These are phyloP conservation scores for Rutpela maculata DNA, from an alignment of 2,888 invertebrate species.

Conservation along the genomic window DNA sequence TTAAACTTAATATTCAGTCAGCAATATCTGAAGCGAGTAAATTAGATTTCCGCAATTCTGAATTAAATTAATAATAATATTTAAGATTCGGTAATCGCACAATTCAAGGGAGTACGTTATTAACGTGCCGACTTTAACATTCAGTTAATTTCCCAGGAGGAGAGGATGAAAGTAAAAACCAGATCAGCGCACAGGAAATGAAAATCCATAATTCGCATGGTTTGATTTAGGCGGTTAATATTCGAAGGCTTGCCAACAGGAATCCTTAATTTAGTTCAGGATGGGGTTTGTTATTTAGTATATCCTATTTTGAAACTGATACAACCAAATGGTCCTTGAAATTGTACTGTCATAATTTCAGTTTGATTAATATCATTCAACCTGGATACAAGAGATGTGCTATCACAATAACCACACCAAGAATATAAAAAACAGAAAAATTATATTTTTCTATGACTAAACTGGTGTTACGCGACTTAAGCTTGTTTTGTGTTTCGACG, in stretches of 20 bases:
- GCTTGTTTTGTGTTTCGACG: too few species aligned
- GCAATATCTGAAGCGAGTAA: constrained; percentile 14
- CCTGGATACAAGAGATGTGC: not conserved
- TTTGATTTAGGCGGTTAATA: constrained; percentile 62
- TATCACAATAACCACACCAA: not conserved
- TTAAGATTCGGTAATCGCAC: constrained; percentile 41
- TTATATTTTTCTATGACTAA: too few species aligned
- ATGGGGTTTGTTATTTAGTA: constrained; percentile 25
- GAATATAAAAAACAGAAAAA: too few species aligned
- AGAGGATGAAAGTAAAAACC: constrained; percentile 65
- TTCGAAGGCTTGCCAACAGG: constrained; percentile 40
- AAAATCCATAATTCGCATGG: constrained; percentile 68
- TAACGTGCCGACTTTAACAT: constrained; percentile 34
- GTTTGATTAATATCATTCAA: not conserved
- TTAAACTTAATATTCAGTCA: constrained; percentile 27
- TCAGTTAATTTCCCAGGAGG: constrained; percentile 64
- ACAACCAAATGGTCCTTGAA: constrained; percentile 1
- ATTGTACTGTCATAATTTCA: constrained; percentile 7
- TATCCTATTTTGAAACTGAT: constrained; percentile 7
- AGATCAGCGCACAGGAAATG: constrained; percentile 68
- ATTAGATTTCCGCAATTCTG: constrained; percentile 22
- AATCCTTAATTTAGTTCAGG: constrained; percentile 31
- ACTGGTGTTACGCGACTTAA: too few species aligned
- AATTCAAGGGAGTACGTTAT: constrained; percentile 41
- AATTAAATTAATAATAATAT: constrained; percentile 38